A percentile compares a stretch with the other conserved stretches of the same genome.
Evolutionary conservation across 2,797 vertebrate genomes (phyloP).

Genomic region (Halcyon leucocephala): DNA sequence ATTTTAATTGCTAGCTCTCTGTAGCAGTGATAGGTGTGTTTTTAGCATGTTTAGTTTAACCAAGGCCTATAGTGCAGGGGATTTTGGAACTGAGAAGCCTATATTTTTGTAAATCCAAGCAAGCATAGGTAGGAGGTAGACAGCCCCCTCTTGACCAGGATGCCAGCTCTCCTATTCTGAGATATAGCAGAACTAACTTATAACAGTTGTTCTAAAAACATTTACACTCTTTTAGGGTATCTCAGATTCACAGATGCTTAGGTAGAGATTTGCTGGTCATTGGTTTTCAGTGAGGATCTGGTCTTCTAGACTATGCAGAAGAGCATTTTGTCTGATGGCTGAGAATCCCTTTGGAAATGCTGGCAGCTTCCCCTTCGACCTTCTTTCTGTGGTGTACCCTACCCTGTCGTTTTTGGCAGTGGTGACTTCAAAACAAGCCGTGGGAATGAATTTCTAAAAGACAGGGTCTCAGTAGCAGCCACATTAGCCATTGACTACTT

Average conservation of each 20-base stretch:
- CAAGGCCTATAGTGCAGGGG: neutral
- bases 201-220: neutral
- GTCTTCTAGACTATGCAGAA: neutral
- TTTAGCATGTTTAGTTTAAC: neutral
- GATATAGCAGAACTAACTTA: neutral
- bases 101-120: neutral
- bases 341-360: neutral
- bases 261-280: neutral
- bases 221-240: neutral
- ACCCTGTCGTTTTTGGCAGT: neutral
- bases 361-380: neutral
- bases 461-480: neutral
- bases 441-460: neutral
- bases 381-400: neutral
- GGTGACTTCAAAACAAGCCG: neutral
- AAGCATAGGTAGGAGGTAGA: neutral
- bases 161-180: neutral
- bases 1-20: neutral
- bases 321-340: neutral
- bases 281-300: neutral
- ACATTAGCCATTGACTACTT: neutral
- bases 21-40: neutral
- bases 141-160: neutral
- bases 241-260: neutral
- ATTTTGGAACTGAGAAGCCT: neutral